Evolutionary conservation across 2,113 vertebrate genomes (phyloP), one percentile per base, ranked within the genome.

Genomic region (Willisornis vidua): DNA sequence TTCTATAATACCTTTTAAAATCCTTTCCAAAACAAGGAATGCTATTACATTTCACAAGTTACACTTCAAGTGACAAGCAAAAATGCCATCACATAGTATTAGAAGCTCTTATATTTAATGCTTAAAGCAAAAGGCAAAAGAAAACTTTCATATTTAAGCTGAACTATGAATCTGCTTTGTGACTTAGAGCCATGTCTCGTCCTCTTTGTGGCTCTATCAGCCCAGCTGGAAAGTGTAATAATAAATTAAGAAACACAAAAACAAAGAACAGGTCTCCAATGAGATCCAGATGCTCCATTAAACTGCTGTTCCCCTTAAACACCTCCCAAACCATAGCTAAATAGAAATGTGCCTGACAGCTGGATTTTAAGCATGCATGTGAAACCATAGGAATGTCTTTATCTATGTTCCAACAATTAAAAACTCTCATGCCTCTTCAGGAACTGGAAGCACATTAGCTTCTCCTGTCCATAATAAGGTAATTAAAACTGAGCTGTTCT

Each of bases 261-360:
- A 6, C 55, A 89, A 83, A 86, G 83, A 23, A 12, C 58, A 87
- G 52, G 46, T 68, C 89, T 88, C 87, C 76, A 90, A 77, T 68
- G 55, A 94, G 72, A 93, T 86, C 89, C 89, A 97, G 91, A 94
- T 95, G 84, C 73, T 89, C 48, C 76, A 20, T 80, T 92, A 86
- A 94, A 80, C 26, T 78, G 46, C 46, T 6, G n/a, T 84, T 85
- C 72, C 71, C 61, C 93, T 77, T 66, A 93, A 94, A 91, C 66
- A 96, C 86, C 85, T 94, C 87, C 78, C 86, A 94, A 87, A n/a
- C 52, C 74, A 76, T 19, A 88, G 89, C 73, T 80, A 65, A 89
- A 81, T 18, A 31, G 35, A 63, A 94, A 91, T 73, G 74, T 0
- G 3, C 45, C 77, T 65, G 73, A 79, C 70, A 81, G 71, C 16